These are phyloP conservation scores for Bujurquina vittata DNA, from an alignment of 2,113 vertebrate genomes.

Conservation along the genomic window DNA sequence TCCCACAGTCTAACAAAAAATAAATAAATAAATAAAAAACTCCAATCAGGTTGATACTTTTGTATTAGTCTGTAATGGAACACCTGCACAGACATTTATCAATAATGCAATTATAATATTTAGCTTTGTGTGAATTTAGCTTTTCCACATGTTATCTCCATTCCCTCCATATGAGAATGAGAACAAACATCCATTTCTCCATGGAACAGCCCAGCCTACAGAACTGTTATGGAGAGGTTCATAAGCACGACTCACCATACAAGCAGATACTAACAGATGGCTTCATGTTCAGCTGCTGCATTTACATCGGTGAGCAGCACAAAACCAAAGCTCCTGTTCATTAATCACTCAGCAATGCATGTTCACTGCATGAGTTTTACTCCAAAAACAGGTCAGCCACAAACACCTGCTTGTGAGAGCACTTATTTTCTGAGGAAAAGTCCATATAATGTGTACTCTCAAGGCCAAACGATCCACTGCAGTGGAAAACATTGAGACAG, in stretches of 20 bases:
- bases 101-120: too few species aligned
- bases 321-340: too few species aligned
- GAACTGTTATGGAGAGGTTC: too few species aligned
- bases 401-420: neutral
- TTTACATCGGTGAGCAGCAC: neutral
- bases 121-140: too few species aligned
- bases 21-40: accelerated
- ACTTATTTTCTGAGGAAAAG: neutral
- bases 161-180: neutral
- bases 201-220: too few species aligned
- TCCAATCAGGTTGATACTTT: neutral
- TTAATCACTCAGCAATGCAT: neutral
- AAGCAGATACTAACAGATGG: too few species aligned
- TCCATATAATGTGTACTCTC: too few species aligned
- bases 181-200: too few species aligned
- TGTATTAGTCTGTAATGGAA: accelerated
- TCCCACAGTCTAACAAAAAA: neutral
- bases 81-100: neutral
- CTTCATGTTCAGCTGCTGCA: neutral
- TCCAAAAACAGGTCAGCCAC: neutral
- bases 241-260: neutral
- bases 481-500: neutral
- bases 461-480: neutral
- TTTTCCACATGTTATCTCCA: neutral
- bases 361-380: neutral